phyloP scores from a whole-genome alignment of 2,888 invertebrate species.

The Hyposoter dolosus region DNA sequence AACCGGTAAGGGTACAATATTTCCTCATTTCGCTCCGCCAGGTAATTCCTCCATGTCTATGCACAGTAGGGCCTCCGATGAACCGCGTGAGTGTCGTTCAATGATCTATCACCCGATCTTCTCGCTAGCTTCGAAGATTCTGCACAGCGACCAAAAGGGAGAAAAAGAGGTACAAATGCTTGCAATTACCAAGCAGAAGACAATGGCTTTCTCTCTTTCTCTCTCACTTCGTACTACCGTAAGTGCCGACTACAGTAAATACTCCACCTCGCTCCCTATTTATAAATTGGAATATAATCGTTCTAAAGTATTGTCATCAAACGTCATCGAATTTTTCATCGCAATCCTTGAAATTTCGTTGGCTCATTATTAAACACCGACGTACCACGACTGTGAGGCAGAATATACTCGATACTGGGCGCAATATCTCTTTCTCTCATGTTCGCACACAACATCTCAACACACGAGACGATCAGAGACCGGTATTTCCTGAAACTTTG shows the following conservation, averaged over 20 bases:
- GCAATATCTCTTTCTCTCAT: conserved; percentile 10
- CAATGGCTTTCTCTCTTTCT: conserved; percentile 44
- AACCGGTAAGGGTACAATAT: conserved; percentile 43
- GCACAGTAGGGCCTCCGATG: conserved; percentile 41
- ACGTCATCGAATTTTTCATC: conserved; percentile 21
- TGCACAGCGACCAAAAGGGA: background rate
- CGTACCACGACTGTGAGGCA: conserved; percentile 31
- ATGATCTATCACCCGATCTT: conserved; percentile 62
- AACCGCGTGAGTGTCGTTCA: conserved; percentile 62
- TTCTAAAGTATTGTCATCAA: background rate
- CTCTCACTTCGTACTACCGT: conserved; percentile 17
- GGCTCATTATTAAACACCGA: conserved; percentile 45
- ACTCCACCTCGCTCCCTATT: conserved; percentile 3
- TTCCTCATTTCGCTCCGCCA: background rate
- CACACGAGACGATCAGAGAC: conserved; percentile 41
- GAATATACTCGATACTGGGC: conserved; percentile 24
- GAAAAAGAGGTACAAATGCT: conserved; percentile 22
- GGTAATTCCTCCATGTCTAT: background rate
- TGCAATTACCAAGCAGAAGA: conserved; percentile 42
- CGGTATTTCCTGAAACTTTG: conserved; percentile 68
- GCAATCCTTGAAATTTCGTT: conserved; percentile 44
- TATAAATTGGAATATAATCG: conserved; percentile 30
- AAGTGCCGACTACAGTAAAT: no score
- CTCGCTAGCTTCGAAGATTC: background rate
- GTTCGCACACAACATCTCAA: background rate